A percentile compares a stretch with the other conserved stretches of the same genome.
Conservation (phyloP, 2,888 invertebrate genomes). For the Synergus japonicus region DNA sequence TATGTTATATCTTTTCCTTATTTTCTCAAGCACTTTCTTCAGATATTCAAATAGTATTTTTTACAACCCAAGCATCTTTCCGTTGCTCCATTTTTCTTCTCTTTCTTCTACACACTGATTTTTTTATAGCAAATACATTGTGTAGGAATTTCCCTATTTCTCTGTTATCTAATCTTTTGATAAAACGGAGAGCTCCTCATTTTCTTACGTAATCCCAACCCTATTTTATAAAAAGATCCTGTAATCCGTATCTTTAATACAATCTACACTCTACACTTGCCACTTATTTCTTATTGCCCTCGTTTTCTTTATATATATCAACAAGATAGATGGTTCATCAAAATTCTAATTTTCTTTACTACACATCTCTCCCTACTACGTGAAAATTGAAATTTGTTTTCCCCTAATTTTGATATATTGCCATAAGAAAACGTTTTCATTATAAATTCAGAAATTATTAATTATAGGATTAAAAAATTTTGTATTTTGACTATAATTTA, state of each 20-base stretch:
- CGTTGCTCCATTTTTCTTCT: background rate
- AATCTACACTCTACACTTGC: background rate
- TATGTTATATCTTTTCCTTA: too few relatives aligned
- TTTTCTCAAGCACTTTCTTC: too few relatives aligned
- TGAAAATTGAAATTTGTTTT: background rate
- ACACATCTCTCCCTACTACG: background rate
- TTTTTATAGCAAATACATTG: background rate
- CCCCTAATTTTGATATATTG: background rate
- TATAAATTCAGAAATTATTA: background rate
- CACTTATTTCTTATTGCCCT: background rate
- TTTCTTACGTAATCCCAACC: background rate
- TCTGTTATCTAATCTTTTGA: slow-evolving; percentile 1
- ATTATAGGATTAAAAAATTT: background rate
- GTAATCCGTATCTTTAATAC: slow-evolving; percentile 6
- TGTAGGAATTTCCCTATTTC: background rate
- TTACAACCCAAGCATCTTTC: background rate
- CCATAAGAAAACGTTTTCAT: background rate
- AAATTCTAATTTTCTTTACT: background rate
- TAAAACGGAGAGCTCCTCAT: background rate
- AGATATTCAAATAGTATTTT: too few relatives aligned
- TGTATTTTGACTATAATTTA: background rate
- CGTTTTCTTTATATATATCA: background rate
- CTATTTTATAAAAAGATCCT: slow-evolving; percentile 7
- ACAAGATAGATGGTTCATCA: background rate
- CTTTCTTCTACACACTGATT: background rate